Percentiles rank a stretch among this genome's conserved stretches.
phyloP scores from a whole-genome alignment of 2,113 vertebrate species.

The Lamprologus tigripictilis region DNA sequence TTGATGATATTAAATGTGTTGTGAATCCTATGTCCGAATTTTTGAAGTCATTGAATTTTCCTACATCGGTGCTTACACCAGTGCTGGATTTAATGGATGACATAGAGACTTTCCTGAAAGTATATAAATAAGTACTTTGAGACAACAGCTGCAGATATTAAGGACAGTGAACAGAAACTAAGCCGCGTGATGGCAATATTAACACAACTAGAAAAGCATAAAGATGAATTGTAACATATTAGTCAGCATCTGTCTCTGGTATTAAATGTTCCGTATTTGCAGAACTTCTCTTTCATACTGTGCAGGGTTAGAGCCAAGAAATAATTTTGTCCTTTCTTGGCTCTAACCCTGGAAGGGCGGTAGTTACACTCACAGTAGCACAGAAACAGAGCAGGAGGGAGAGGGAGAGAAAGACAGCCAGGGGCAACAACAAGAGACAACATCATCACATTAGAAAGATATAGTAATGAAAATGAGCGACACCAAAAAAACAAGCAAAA shows the following conservation, averaged over 20 bases:
- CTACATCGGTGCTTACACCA: fast-evolving
- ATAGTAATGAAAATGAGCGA: no score
- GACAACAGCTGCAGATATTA: not conserved
- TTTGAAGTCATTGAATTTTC: not conserved
- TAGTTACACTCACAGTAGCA: no score
- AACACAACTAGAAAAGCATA: not conserved
- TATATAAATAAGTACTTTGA: no score
- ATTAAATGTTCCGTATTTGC: not conserved
- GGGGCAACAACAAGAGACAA: no score
- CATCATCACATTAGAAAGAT: no score
- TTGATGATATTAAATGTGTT: fast-evolving
- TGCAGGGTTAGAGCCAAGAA: not conserved
- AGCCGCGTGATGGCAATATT: not conserved
- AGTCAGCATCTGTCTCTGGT: fast-evolving
- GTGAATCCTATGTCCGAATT: not conserved
- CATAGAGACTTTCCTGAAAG: fast-evolving
- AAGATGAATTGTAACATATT: not conserved
- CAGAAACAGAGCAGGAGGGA: no score
- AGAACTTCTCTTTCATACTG: not conserved
- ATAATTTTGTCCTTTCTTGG: not conserved
- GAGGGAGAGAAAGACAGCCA: no score
- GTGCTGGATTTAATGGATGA: not conserved
- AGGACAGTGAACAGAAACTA: not conserved
- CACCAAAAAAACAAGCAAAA: fast-evolving
- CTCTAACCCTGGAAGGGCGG: no score